phyloP scores from a whole-genome alignment of 1,140 invertebrate genomes.

The Zophobas morio region DNA sequence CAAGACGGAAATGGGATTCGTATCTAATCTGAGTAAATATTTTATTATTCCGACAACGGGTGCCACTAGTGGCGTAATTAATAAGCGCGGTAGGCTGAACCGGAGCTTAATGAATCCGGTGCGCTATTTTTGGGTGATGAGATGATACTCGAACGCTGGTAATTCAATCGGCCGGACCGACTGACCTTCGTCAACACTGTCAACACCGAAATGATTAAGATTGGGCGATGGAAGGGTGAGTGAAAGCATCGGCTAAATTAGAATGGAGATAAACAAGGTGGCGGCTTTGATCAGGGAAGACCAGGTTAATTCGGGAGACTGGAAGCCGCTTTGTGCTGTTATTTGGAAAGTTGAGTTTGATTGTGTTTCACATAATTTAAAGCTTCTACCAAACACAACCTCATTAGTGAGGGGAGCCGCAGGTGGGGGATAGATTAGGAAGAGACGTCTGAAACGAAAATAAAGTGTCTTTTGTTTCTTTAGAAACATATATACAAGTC shows the following conservation, averaged over 20 bases:
- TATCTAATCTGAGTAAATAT: slow-evolving; percentile 36
- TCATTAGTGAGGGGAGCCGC: no score
- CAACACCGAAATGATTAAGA: slow-evolving; percentile 16
- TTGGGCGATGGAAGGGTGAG: background rate
- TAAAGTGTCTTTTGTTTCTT: no score
- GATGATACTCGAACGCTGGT: slow-evolving; percentile 7
- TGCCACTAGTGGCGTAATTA: slow-evolving; percentile 25
- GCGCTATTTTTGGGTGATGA: slow-evolving; percentile 13
- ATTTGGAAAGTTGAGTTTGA: no score
- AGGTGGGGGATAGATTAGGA: no score
- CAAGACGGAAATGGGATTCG: slow-evolving; percentile 1
- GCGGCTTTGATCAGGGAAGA: no score
- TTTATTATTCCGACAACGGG: slow-evolving; percentile 18
- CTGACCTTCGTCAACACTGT: slow-evolving; percentile 25
- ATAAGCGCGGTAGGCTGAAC: background rate
- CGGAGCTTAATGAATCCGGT: background rate
- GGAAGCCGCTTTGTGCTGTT: no score
- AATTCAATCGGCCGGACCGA: slow-evolving; percentile 15
- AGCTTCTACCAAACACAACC: no score
- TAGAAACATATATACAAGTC: no score
- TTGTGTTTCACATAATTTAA: no score
- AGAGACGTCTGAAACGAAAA: no score
- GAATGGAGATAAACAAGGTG: background rate
- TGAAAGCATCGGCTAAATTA: background rate
- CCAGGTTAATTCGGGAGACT: no score